Evolutionary conservation across 2,888 invertebrate species (phyloP), one percentile per base, ranked within the genome.

Genomic region (Siphonodentalium dalli): DNA sequence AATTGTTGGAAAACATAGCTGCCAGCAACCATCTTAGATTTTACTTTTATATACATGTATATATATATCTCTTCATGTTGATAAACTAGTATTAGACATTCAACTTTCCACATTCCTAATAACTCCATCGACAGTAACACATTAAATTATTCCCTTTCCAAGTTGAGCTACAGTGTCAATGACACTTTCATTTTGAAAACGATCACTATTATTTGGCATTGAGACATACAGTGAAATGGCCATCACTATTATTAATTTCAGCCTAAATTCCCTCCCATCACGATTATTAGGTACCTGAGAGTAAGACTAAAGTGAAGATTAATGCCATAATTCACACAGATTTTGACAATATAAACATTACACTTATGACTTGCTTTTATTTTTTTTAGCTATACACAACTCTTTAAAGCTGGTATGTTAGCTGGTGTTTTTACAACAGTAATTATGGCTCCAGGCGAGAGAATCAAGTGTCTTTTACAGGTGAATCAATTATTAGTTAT

Each of bases 401-500:
- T 94, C 57, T 95, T 95, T 81, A 87, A 88, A 43, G 98, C 99
- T 31, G 99, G 99, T 57, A 91, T 94, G 26, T 90, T 99, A 76
- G 96, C 98, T 39, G 99, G 99, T n/a, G 88, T 98, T 45, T 94
- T 97, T 79, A 98, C 99, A 0, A 97, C 99, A 5, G 86, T 88
- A 2, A 92, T 99, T 54, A 98, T 97, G 93, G 93, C 97, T 13
- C 99, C 99, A 0, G 99, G 99, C 23, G 99, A 99, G 83, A 87
- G 99, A 72, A 97, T 99, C 63, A 99, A 99, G 82, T 99, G 98
- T 79, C 85, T 99, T 41, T 85, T 99, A 53, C 99, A 99, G 86
- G 86, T 86, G 66, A 9, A 37, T n/a, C 6, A 33, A 33, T 15
- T n/a, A 2, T 6, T 6, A 3, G 15, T 5, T 33, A 33, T 33